Evolutionary conservation across 2,113 vertebrate genomes (phyloP), one percentile per base, ranked within the genome.

Genomic region (Aegotheles bennettii): DNA sequence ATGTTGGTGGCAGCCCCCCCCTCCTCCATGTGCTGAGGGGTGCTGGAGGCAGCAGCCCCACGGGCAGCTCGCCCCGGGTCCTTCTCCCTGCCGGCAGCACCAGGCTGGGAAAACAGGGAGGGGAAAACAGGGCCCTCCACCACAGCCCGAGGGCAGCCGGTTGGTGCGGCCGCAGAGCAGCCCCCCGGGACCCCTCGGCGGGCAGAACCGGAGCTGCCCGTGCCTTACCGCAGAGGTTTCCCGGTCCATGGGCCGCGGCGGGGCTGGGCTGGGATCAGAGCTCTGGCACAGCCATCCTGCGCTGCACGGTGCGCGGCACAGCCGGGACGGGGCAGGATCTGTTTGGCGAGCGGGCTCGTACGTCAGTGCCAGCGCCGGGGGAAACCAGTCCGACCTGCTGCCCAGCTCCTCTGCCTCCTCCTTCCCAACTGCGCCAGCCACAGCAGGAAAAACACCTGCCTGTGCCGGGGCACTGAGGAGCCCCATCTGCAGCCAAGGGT

Each of bases 301-400:
- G 21, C 51, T 10, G 59, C 26, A 33, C 79, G n/a, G n/a, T 16
- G 80, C 59, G 13, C 28, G 77, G 89, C 85, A 3, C 31, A 26
- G 84, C 36, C 94, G 69, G 68, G 70, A 80, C 87, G 48, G 82
- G 81, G 23, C 94, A 70, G 82, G 42, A 71, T 61, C 17, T 87
- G 94, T 95, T 96, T 96, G 96, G 92, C 18, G 86, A 96, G 88
- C 48, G 50, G 87, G 71, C 26, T 94, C 12, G 74, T 86, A 95
- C 91, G 94, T 96, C 89, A 87, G 93, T 86, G 87, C 91, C 92
- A 76, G 89, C n/a, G 59, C 70, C 54, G 4, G 64, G 68, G 84
- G 68, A 95, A 97, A 97, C 97, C 84, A 53, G 97, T 94, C 84
- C 1, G 8, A 97, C 97, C 96, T 91, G 97, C 93, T 29, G 68